Percentiles rank a stretch among this genome's conserved stretches.
These are phyloP conservation scores for Amphiprion percula DNA, from an alignment of 2,113 vertebrate genomes.

Conservation along the genomic window DNA sequence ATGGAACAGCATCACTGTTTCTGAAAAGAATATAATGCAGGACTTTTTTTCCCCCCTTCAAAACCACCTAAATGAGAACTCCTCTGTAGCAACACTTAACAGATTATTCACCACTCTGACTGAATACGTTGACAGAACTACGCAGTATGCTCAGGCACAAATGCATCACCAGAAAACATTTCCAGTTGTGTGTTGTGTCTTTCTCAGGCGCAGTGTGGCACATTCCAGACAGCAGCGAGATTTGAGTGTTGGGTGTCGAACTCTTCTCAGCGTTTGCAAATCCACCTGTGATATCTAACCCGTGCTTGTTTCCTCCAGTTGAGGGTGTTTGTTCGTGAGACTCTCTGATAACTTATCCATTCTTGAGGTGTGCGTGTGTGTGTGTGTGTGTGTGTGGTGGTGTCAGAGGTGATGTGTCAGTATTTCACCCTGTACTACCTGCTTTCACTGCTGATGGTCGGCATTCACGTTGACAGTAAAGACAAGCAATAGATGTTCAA, in stretches of 20 bases:
- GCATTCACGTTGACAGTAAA: neutral
- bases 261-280: conserved; percentile 13
- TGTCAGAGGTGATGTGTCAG: conserved; percentile 56
- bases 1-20: conserved; percentile 14
- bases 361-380: conserved; percentile 30
- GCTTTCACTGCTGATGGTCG: conserved; percentile 45
- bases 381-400: neutral
- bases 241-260: conserved; percentile 40
- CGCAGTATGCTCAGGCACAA: conserved; percentile 1
- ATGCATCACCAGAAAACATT: conserved; percentile 19
- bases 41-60: neutral
- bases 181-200: conserved; percentile 6
- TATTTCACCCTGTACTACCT: conserved; percentile 44
- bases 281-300: conserved; percentile 30
- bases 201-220: conserved; percentile 18
- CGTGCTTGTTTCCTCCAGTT: conserved; percentile 24
- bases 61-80: conserved; percentile 11
- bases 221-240: conserved; percentile 43
- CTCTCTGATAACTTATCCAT: conserved; percentile 12
- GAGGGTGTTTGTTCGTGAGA: conserved; percentile 31
- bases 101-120: conserved; percentile 22
- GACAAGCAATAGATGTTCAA: conserved; percentile 37
- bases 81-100: neutral
- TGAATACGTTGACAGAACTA: conserved; percentile 14
- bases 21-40: conserved; percentile 17